These are phyloP conservation scores for Lepilemur septentrionalis DNA, from an alignment of 2,797 vertebrate species.

Conservation along the genomic window DNA sequence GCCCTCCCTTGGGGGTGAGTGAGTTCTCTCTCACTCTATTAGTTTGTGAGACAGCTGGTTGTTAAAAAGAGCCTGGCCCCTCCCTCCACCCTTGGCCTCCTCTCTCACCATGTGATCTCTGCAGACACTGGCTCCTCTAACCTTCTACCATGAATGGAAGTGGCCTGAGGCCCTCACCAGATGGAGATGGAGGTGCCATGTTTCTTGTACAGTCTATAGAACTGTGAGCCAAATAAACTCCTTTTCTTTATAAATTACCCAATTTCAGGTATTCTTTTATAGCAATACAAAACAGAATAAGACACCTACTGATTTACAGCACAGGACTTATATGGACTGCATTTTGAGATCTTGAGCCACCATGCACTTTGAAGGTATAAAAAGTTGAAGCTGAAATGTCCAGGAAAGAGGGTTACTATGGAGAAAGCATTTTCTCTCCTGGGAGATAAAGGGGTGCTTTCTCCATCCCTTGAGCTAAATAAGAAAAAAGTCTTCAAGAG, in stretches of 20 bases:
- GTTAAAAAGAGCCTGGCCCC: neutral
- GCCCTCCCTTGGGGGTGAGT: neutral
- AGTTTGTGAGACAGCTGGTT: neutral
- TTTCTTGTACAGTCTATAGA: neutral
- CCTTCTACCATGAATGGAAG: neutral
- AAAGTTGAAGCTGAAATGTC: neutral
- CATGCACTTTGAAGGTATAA: neutral
- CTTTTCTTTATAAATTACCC: neutral
- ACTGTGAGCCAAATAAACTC: neutral
- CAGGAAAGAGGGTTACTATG: neutral
- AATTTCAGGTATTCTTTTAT: neutral
- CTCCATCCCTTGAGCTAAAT: neutral
- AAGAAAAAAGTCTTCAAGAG: neutral
- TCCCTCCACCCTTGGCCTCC: neutral
- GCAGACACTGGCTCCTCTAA: neutral
- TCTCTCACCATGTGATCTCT: neutral
- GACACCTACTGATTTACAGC: neutral
- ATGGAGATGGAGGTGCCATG: neutral
- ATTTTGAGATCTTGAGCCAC: neutral
- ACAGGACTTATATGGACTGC: neutral
- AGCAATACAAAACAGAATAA: neutral
- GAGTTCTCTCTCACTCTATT: neutral
- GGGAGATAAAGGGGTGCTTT: neutral
- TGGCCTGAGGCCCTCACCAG: neutral
- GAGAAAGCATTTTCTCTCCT: neutral